These are phyloP conservation scores for Phocoena sinus DNA, from an alignment of 2,113 vertebrate genomes.

Conservation along the genomic window DNA sequence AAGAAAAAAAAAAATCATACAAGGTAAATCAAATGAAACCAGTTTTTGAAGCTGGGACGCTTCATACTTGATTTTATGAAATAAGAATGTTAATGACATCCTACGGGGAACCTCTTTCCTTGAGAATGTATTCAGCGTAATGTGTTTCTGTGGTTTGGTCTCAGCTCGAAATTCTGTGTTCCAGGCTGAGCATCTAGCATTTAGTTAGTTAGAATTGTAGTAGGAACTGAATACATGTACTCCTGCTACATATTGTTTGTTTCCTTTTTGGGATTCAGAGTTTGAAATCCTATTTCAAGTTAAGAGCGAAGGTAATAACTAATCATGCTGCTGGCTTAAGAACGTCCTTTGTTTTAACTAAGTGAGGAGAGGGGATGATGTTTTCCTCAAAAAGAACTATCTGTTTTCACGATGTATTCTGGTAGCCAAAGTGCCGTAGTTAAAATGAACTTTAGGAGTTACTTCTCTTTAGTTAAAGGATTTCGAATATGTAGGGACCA, in stretches of 20 bases:
- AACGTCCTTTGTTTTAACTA: neutral
- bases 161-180: slow-evolving; percentile 39
- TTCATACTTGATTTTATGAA: slow-evolving; percentile 42
- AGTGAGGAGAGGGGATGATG: neutral
- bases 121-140: neutral
- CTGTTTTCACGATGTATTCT: neutral
- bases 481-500: neutral
- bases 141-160: slow-evolving; percentile 19
- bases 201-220: neutral
- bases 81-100: neutral
- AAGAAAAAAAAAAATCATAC: neutral
- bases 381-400: slow-evolving; percentile 5
- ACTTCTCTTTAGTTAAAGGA: neutral
- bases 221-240: neutral
- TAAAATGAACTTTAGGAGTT: neutral
- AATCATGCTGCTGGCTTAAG: neutral
- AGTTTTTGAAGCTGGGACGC: neutral
- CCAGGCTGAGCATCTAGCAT: neutral
- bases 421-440: neutral
- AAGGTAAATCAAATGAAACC: neutral
- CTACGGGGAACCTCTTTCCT: neutral
- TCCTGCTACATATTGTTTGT: neutral
- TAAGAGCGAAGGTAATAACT: neutral
- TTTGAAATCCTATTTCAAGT: neutral
- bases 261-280: slow-evolving; percentile 2